Evolutionary conservation across 2,888 invertebrate species (phyloP).

Genomic region (Catocala nupta): DNA sequence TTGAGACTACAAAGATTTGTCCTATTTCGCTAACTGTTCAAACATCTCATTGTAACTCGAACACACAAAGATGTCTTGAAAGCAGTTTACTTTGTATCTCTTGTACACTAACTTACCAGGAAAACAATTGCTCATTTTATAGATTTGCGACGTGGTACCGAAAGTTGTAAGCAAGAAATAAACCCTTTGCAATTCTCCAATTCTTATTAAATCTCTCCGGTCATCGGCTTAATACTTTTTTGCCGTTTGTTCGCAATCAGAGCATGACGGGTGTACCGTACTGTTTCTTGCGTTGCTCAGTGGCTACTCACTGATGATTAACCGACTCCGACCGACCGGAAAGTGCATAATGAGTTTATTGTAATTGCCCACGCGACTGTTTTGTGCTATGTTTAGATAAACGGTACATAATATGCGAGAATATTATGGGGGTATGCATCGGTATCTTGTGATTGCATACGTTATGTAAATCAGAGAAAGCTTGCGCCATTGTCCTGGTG

Average conservation of each 20-base stretch:
- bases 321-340: slow-evolving; percentile 67
- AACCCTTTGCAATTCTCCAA: slow-evolving; percentile 30
- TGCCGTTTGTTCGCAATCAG: slow-evolving; percentile 65
- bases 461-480: slow-evolving; percentile 40
- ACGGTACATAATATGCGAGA: slow-evolving; percentile 23
- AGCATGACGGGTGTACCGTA: slow-evolving; percentile 75
- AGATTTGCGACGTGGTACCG: neutral
- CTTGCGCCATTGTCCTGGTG: slow-evolving; percentile 20
- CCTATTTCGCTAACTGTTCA: slow-evolving; percentile 25
- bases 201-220: slow-evolving; percentile 46
- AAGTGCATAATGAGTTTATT: slow-evolving; percentile 73
- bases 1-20: slow-evolving; percentile 15
- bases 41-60: slow-evolving; percentile 21
- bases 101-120: neutral
- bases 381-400: slow-evolving; percentile 16
- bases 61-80: neutral
- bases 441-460: neutral
- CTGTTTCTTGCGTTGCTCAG: slow-evolving; percentile 71
- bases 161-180: neutral
- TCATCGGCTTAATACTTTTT: slow-evolving; percentile 65
- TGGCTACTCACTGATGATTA: slow-evolving; percentile 61
- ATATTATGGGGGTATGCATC: slow-evolving; percentile 34
- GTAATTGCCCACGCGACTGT: slow-evolving; percentile 58
- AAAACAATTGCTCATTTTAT: neutral
- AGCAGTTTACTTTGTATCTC: neutral